Evolutionary conservation across 2,113 vertebrate species (phyloP).

Genomic region (Austrofundulus limnaeus): DNA sequence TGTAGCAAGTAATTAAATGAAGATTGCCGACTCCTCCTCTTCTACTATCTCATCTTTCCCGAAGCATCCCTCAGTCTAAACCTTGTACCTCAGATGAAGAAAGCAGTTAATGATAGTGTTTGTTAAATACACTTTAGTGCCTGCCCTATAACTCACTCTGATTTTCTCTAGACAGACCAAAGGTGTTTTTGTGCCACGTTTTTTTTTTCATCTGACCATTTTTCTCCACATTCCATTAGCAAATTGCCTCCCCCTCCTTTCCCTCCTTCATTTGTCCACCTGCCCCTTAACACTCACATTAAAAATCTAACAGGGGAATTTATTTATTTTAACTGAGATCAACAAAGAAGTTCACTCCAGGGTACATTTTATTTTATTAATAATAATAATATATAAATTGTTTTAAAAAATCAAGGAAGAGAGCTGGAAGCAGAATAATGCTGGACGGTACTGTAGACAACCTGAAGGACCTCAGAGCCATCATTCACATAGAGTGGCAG

Average conservation of each 20-base stretch:
- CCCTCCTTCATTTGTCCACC: slow-evolving; percentile 29
- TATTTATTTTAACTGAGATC: slow-evolving; percentile 66
- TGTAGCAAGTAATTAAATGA: slow-evolving; percentile 76
- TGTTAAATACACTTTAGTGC: slow-evolving; percentile 66
- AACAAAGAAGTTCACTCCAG: slow-evolving; percentile 64
- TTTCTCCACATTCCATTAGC: slow-evolving; percentile 76
- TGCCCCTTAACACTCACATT: slow-evolving; percentile 57
- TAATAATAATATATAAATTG: slow-evolving; percentile 7
- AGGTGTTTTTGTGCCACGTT: slow-evolving; percentile 10
- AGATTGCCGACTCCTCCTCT: slow-evolving; percentile 54
- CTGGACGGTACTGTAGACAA: slow-evolving; percentile 43
- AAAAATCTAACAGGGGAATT: slow-evolving; percentile 64
- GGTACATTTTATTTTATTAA: slow-evolving; percentile 57
- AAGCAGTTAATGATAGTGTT: slow-evolving; percentile 69
- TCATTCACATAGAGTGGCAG: slow-evolving; percentile 45
- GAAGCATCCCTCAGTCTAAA: slow-evolving; percentile 17
- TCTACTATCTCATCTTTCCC: slow-evolving; percentile 16
- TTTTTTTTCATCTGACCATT: slow-evolving; percentile 46
- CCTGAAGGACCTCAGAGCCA: slow-evolving; percentile 55
- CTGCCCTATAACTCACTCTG: slow-evolving; percentile 35
- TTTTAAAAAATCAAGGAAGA: slow-evolving; percentile 45
- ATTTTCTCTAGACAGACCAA: slow-evolving; percentile 39
- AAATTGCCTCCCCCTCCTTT: slow-evolving; percentile 68
- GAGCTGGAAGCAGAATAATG: slow-evolving; percentile 32
- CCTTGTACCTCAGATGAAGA: slow-evolving; percentile 61